These are phyloP conservation scores for Myotis yumanensis DNA, from an alignment of 2,113 vertebrate genomes.

Conservation along the genomic window DNA sequence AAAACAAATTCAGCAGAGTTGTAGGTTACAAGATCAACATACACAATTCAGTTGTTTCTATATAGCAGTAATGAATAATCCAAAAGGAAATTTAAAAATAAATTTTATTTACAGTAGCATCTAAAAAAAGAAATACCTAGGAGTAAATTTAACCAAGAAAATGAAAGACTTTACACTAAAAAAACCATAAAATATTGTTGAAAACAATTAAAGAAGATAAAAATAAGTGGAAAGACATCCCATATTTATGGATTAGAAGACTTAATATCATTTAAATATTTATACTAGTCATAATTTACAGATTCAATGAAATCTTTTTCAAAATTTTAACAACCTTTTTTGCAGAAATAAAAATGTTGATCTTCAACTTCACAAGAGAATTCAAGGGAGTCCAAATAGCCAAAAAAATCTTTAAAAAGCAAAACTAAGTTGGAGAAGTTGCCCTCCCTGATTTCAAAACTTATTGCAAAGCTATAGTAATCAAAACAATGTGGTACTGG, in stretches of 20 bases:
- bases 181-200: background rate
- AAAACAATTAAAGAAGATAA: background rate
- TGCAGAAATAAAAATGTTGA: background rate
- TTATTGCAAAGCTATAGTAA: background rate
- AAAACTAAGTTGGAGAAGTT: background rate
- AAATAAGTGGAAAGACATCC: background rate
- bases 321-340: background rate
- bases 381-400: background rate
- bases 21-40: background rate
- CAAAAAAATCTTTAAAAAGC: background rate
- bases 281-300: background rate
- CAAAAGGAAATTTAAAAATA: background rate
- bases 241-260: background rate
- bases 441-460: background rate
- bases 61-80: background rate
- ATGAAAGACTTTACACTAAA: background rate
- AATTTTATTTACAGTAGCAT: background rate
- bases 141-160: background rate
- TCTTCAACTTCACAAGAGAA: background rate
- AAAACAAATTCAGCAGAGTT: background rate
- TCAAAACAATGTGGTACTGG: background rate
- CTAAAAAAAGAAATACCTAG: background rate
- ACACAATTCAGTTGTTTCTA: background rate
- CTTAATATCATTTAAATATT: background rate
- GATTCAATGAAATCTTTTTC: background rate